Conservation (phyloP, 2,888 invertebrate species). For the Drosophila recens region DNA sequence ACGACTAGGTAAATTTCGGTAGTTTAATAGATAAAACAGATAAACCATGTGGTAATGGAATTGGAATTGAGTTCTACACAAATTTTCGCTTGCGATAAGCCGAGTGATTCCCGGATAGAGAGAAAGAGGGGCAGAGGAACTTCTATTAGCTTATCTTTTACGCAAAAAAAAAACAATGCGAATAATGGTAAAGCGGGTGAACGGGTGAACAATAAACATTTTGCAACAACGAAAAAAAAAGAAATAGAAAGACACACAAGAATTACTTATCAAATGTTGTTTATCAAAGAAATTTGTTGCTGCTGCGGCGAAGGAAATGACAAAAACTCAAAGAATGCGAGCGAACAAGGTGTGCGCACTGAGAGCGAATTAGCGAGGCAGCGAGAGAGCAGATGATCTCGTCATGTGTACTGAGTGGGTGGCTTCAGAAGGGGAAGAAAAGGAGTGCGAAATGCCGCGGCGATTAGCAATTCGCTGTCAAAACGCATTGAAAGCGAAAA, state of each 20-base stretch:
- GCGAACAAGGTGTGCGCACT: constrained; percentile 13
- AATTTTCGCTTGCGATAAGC: constrained; percentile 14
- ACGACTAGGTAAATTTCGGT: constrained; percentile 5
- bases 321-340: constrained; percentile 64
- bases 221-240: constrained; percentile 19
- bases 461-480: constrained; percentile 79
- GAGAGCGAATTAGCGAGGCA: constrained; percentile 3
- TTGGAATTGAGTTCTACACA: not conserved
- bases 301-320: constrained; percentile 61
- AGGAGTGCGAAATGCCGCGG: constrained; percentile 69
- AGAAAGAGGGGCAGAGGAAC: not conserved
- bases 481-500: constrained; percentile 79
- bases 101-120: constrained; percentile 6
- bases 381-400: constrained; percentile 11
- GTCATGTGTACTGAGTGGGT: constrained; percentile 24
- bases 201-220: constrained; percentile 28
- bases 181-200: constrained; percentile 25
- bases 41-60: constrained; percentile 8
- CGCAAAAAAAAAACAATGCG: constrained; percentile 4
- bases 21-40: constrained; percentile 7
- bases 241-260: constrained; percentile 25
- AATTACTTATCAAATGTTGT: constrained; percentile 60
- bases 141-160: constrained; percentile 15
- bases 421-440: constrained; percentile 8
- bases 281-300: constrained; percentile 52